Evolutionary conservation across 2,113 vertebrate species (phyloP).

Genomic region (Barnardius zonarius): DNA sequence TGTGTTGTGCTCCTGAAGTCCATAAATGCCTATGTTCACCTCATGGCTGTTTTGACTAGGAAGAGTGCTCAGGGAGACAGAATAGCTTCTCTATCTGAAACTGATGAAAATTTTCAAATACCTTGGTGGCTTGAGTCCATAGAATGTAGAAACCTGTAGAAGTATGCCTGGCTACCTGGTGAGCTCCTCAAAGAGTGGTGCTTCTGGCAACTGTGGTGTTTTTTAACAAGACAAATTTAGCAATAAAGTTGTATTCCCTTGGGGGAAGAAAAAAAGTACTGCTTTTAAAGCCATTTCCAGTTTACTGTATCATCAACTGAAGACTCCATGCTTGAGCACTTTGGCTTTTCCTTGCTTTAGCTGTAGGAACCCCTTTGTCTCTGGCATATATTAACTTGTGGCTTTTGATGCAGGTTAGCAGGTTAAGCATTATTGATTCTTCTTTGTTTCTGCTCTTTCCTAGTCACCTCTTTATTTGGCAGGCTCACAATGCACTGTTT

Average conservation of each 20-base stretch:
- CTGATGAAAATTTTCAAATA: background rate
- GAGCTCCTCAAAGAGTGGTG: background rate
- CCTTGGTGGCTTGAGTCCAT: background rate
- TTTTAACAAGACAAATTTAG: background rate
- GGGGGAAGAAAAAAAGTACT: no score
- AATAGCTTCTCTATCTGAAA: background rate
- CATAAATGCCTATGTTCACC: rapidly evolving
- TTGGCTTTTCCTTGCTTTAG: background rate
- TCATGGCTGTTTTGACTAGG: background rate
- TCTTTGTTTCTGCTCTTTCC: constrained; percentile 42
- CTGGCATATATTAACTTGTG: background rate
- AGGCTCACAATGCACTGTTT: constrained; percentile 95
- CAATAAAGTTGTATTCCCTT: background rate
- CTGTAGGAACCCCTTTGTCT: background rate
- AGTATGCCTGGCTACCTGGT: background rate
- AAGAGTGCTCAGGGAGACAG: background rate
- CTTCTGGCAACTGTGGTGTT: background rate
- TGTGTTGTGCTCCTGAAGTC: background rate
- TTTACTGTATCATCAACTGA: background rate
- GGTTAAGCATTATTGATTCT: background rate
- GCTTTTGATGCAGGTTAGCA: background rate
- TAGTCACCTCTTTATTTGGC: constrained; percentile 98
- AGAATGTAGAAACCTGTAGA: background rate
- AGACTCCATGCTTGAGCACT: background rate
- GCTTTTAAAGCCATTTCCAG: background rate